Base-by-base conservation (phyloP, 2,113 vertebrate genomes). In the Amazona guildingii region DNA sequence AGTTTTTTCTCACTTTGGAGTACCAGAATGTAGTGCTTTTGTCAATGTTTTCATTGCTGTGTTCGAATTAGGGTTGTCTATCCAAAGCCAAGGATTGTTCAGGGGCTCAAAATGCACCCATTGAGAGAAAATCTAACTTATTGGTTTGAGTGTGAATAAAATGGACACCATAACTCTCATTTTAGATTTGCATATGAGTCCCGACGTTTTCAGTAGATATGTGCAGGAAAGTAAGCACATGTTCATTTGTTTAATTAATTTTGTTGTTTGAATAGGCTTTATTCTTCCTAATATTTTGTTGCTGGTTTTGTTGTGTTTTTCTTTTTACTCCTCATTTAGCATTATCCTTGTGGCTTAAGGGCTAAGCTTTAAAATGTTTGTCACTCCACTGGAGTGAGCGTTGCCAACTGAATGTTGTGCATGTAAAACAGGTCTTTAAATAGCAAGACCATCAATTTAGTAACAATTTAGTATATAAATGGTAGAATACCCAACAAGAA, bases 351-450 rank as follows among this genome's bases (percentile, higher is more conserved):
- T 86, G 52, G 35, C 87, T 93, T 86, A 62, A 74, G 55, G 21
- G 48, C 55, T 84, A 77, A 92, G 27, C 55, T 76, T 91, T 82
- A 78, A 91, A 82, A 66, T 37, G 33, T 88, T 88, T 95, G 73
- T 86, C 41, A 37, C 55, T 94, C 35, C 21, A 8, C 39, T 87
- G 68, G 55, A 81, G 83, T 64, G 51, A 64, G 61, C 86, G 46
- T 92, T 96, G 87, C 87, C 80, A 91, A 69, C 63, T 94, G 80
- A 78, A 79, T 95, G 86, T 95, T 51, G 46, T 35, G 72, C 33
- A 27, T 94, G 31, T 94, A 79, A 93, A 94, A 92, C 48, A 85
- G 89, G 68, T 21, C 67, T 94, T 93, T 91, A 62, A 94, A 83
- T 41, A 94, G 80, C n/a, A 80, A 94, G 73, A 23, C 62, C 24